Conservation (phyloP, 92 coral and sea anemone species). For the Zoanthus sansibaricus region DNA sequence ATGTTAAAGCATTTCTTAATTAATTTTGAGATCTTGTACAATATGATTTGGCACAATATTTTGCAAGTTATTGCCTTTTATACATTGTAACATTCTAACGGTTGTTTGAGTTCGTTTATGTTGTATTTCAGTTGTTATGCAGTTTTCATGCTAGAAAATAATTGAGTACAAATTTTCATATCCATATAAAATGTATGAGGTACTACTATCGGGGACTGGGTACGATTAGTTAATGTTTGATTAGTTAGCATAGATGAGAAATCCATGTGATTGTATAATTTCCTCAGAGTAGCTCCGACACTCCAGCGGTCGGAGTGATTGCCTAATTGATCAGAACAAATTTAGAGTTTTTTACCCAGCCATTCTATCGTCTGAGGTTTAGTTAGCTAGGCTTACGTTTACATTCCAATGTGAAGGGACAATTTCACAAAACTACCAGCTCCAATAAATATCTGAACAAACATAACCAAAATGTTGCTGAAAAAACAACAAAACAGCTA, state of each 20-base stretch:
- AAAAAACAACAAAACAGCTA: background rate
- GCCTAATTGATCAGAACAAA: background rate
- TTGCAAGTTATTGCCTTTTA: constrained; percentile 1
- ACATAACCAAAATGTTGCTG: constrained; percentile 1
- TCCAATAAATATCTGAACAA: background rate
- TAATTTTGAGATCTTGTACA: constrained; percentile 8
- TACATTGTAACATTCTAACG: constrained; percentile 17
- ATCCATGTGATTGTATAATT: background rate
- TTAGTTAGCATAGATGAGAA: background rate
- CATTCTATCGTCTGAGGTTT: background rate
- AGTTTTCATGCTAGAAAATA: background rate
- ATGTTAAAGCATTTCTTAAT: constrained; percentile 25
- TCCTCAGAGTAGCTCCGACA: constrained; percentile 5
- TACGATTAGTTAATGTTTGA: background rate
- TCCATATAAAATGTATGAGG: constrained; percentile 14
- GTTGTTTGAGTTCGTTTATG: constrained; percentile 6
- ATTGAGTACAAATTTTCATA: constrained; percentile 15
- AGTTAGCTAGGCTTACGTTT: background rate
- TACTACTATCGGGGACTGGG: background rate
- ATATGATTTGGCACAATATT: constrained; percentile 6
- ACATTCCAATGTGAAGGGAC: background rate
- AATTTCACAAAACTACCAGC: background rate
- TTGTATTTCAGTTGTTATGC: constrained; percentile 1
- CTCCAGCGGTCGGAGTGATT: background rate
- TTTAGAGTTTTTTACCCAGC: background rate